phyloP scores from a whole-genome alignment of 2,888 invertebrate genomes.

The Drosophila lacicola region DNA sequence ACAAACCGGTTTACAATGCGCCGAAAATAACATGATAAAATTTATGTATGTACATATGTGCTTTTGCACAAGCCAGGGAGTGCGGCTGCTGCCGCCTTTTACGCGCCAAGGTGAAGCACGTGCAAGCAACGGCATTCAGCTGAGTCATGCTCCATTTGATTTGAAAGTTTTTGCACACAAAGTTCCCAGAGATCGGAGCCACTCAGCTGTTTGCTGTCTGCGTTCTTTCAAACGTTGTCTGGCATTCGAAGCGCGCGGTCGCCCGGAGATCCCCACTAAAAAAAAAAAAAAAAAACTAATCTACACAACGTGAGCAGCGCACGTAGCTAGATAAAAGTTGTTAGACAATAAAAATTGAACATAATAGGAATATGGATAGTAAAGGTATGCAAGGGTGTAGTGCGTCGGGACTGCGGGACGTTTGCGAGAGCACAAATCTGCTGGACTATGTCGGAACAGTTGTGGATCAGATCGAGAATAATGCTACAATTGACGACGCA shows the following conservation, averaged over 20 bases:
- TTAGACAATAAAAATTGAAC: constrained; percentile 2
- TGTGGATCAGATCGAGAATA: constrained; percentile 4
- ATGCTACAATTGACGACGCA: background rate
- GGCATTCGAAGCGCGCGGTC: constrained; percentile 52
- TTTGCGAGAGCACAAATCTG: constrained; percentile 38
- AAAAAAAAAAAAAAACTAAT: constrained; percentile 36
- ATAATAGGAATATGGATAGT: constrained; percentile 37
- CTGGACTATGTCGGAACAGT: constrained; percentile 14
- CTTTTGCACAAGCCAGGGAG: constrained; percentile 17
- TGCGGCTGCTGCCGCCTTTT: constrained; percentile 65
- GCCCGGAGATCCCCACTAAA: constrained; percentile 4
- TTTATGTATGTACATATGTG: constrained; percentile 32
- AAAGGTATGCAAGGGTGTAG: constrained; percentile 48
- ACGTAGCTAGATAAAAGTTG: constrained; percentile 61
- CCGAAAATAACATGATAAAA: constrained; percentile 59
- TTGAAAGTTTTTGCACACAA: constrained; percentile 50
- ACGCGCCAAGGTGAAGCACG: constrained; percentile 72
- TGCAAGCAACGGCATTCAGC: constrained; percentile 59
- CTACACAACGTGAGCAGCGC: constrained; percentile 46
- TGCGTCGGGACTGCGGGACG: constrained; percentile 29
- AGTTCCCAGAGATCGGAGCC: constrained; percentile 48
- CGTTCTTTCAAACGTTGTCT: constrained; percentile 52
- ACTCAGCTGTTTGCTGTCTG: constrained; percentile 50
- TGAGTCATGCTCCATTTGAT: constrained; percentile 74
- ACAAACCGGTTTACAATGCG: constrained; percentile 57